Evolutionary conservation across 2,888 invertebrate species (phyloP).

Genomic region (Pyrrhia umbra): DNA sequence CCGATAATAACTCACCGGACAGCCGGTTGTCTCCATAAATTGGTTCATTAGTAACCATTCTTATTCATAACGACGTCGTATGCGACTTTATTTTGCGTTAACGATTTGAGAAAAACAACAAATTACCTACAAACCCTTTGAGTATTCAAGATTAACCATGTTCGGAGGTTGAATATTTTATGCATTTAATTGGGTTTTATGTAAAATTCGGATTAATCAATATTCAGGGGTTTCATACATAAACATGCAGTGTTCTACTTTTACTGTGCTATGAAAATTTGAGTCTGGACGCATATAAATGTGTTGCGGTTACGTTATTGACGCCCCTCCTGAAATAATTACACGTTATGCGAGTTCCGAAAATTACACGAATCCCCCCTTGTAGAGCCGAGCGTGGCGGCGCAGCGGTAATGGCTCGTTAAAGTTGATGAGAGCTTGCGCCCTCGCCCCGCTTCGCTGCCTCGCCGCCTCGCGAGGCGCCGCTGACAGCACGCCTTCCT

Average conservation of each 20-base stretch:
- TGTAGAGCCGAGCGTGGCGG: slow-evolving; percentile 69
- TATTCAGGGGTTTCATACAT: slow-evolving; percentile 58
- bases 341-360: slow-evolving; percentile 86
- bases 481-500: slow-evolving; percentile 73
- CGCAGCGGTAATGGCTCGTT: slow-evolving; percentile 86
- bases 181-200: slow-evolving; percentile 55
- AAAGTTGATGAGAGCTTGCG: slow-evolving; percentile 88
- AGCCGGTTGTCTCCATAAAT: slow-evolving; percentile 79
- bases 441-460: slow-evolving; percentile 74
- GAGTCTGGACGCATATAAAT: slow-evolving; percentile 77
- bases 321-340: slow-evolving; percentile 87
- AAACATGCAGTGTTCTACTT: slow-evolving; percentile 55
- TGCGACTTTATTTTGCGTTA: slow-evolving; percentile 56
- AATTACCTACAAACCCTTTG: slow-evolving; percentile 26
- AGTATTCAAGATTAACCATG: slow-evolving; percentile 42
- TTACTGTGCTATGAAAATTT: slow-evolving; percentile 62
- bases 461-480: slow-evolving; percentile 67
- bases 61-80: slow-evolving; percentile 72
- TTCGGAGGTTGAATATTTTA: slow-evolving; percentile 51
- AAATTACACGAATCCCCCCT: slow-evolving; percentile 83
- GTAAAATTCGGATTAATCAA: slow-evolving; percentile 48
- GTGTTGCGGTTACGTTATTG: slow-evolving; percentile 83
- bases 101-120: slow-evolving; percentile 53
- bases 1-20: slow-evolving; percentile 79
- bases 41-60: slow-evolving; percentile 79